Conservation (phyloP, 2,888 invertebrate genomes). For the Apamea monoglypha region DNA sequence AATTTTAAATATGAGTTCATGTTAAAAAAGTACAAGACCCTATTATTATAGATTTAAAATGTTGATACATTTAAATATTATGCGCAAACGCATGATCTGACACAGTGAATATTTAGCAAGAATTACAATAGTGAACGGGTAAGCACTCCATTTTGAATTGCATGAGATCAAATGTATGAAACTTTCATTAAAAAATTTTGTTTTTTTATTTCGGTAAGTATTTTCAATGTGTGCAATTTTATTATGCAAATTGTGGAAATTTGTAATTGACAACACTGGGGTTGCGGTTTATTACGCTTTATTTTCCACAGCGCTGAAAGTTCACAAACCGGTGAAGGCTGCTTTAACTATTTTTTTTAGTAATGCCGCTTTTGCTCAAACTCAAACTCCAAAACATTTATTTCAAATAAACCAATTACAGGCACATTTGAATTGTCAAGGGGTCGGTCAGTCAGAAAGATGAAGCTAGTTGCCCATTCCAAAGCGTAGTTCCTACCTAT, state of each 20-base stretch:
- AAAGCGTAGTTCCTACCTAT: too few species aligned
- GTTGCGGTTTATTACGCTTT: neutral
- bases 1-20: too few species aligned
- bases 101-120: slow-evolving; percentile 55
- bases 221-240: slow-evolving; percentile 20
- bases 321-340: neutral
- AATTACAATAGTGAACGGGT: slow-evolving; percentile 52
- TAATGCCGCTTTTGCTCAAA: neutral
- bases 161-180: slow-evolving; percentile 60
- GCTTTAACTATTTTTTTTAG: neutral
- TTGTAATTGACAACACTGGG: neutral
- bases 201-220: slow-evolving; percentile 34
- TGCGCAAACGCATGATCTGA: slow-evolving; percentile 60
- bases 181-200: slow-evolving; percentile 50
- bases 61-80: slow-evolving; percentile 64
- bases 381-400: too few species aligned
- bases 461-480: too few species aligned
- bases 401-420: too few species aligned
- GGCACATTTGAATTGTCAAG: too few species aligned
- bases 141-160: slow-evolving; percentile 53
- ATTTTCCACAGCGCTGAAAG: neutral
- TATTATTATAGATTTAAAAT: slow-evolving; percentile 37
- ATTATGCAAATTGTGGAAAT: slow-evolving; percentile 12
- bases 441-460: too few species aligned
- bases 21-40: slow-evolving; percentile 32